phyloP scores from a whole-genome alignment of 2,113 vertebrate species.

The Oncorhynchus tshawytscha region DNA sequence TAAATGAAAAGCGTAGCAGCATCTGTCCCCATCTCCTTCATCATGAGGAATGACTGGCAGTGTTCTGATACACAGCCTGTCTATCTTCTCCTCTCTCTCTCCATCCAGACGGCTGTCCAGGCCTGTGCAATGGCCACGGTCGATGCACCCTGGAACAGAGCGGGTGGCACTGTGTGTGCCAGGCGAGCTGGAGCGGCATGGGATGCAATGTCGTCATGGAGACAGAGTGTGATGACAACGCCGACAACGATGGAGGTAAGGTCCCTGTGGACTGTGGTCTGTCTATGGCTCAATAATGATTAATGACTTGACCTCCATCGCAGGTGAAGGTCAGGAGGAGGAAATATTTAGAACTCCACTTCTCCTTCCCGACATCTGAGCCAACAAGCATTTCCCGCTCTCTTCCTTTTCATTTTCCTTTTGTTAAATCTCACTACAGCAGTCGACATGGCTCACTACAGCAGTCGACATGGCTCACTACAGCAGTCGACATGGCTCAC shows the following conservation, averaged over 20 bases:
- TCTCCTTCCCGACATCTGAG: neutral
- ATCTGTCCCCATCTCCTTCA: neutral
- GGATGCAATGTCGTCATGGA: conserved; percentile 98
- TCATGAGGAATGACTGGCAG: neutral
- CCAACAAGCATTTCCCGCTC: neutral
- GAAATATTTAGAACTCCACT: neutral
- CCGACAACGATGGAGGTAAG: conserved; percentile 96
- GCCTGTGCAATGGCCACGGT: conserved; percentile 94
- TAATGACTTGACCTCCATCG: neutral
- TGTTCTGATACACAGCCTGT: neutral
- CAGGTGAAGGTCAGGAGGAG: neutral
- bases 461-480: no score
- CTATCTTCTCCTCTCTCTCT: neutral
- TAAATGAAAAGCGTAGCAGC: neutral
- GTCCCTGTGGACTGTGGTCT: neutral
- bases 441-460: no score
- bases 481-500: no score
- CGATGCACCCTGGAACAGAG: conserved; percentile 97
- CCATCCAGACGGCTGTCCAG: conserved; percentile 89
- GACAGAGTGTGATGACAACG: conserved; percentile 93
- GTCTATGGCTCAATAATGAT: neutral
- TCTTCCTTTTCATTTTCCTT: neutral
- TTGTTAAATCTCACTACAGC: neutral
- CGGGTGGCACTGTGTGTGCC: conserved; percentile 97
- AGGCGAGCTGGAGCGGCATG: conserved; percentile 93